Evolutionary conservation across 2,888 invertebrate genomes (phyloP), one percentile per base, ranked within the genome.

Genomic region (Alviniconcha strummeri): DNA sequence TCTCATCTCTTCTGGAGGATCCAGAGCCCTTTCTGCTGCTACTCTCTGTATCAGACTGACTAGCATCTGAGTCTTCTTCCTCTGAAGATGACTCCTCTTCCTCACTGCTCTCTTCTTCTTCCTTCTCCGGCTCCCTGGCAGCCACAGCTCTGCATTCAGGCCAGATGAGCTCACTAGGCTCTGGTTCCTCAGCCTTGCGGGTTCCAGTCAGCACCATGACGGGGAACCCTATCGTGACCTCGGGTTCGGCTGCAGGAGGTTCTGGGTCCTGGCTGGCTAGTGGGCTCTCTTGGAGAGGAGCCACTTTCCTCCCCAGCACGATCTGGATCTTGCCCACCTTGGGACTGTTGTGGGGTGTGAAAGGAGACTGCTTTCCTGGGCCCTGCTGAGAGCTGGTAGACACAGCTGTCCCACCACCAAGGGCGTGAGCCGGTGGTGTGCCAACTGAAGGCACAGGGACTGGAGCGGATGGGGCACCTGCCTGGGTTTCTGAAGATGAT

Each of bases 171-270:
- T 82, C 82, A 69, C 81, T 72, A 71, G 79, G 15, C 77, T 84
- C 52, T 80, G 64, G 54, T 15, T 85, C 84, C 60, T 81, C 85
- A 64, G 82, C 69, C 69, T 84, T 83, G 15, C 86, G 80, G 13
- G 86, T 81, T 60, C 85, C 85, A 15, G 86, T 86, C 60, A 85
- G 78, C 36, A 85, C 86, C 80, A 82, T 83, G 5, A 86, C 85
- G 17, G 86, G 86, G 56, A 81, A 86, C 8, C 84, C 84, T 15
- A 83, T 81, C 19, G 81, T 80, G 64, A 78, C 79, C n/a, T 69
- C 72, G n/a, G 72, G 36, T 19, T 71, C 57, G 36, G 80, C 56
- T 11, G n/a, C 4, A 13, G 69, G 11, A 67, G 79, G 13, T 17
- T 17, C 36, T 9, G 55, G 52, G 17, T 79, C 79, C 17, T 79